Base-by-base conservation (phyloP, 2,113 vertebrate genomes). In the Uria lomvia region DNA sequence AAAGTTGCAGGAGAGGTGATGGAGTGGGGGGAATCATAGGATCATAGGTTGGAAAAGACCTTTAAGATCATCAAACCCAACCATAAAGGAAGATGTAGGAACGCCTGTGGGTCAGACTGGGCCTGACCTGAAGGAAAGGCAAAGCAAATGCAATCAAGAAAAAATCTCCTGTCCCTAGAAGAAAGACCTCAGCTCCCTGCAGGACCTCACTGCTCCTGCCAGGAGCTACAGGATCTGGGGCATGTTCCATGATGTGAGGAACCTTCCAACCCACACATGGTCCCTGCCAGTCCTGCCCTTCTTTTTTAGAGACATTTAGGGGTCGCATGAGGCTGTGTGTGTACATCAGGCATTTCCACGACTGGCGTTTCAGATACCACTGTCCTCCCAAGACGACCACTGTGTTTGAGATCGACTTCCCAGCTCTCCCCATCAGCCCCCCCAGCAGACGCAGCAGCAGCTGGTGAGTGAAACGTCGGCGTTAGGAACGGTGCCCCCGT, bases 261-360 rank as follows among this genome's bases (percentile, higher is more conserved):
- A 17, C n/a, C 18, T 65, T 66, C 22, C 45, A 60, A 15, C 32
- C 15, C 30, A 49, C 2, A 0, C 36, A 7, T 2, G 10, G 15
- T 32, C 58, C 23, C 52, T 11, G 27, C 4, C 45, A 38, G 58
- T 17, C n/a, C 63, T 55, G 27, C 10, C 3, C 32, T 81, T 34
- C 12, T 5, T 4, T 38, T 42, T 66, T 6, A 71, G 43, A 34
- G 32, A 8, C 32, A 6, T 17, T 34, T 17, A 70, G 15, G 0
- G 1, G 49, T 15, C 3, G 0, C 8, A 1, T 7, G n/a, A 0
- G 3, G 42, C 62, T 11, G 10, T 3, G 26, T 11, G 30, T 6
- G 32, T 11, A 11, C 23, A 43, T 12, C 59, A 62, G 34, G 36
- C 52, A 8, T 20, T 77, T 47, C 84, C 60, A 63, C 1, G 0